phyloP scores from a whole-genome alignment of 2,797 vertebrate genomes.

The Sebastes steindachneri region DNA sequence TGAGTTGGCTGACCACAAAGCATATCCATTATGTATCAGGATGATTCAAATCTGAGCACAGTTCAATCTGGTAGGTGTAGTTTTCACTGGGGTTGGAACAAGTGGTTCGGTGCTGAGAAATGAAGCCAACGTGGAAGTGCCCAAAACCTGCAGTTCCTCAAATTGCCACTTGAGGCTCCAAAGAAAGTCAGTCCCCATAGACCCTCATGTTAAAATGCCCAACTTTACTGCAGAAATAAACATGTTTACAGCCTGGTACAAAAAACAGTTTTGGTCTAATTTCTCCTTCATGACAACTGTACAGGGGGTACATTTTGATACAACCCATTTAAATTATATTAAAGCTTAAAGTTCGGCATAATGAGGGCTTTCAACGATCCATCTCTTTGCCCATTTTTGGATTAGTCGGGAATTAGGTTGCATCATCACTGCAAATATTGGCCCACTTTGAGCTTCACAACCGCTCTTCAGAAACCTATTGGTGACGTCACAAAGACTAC shows the following conservation, averaged over 20 bases:
- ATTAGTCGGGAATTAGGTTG: background rate
- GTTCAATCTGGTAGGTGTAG: background rate
- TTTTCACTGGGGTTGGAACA: background rate
- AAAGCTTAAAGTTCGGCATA: no score
- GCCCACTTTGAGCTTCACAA: background rate
- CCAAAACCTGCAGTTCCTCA: no score
- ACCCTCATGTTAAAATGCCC: no score
- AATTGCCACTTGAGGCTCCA: no score
- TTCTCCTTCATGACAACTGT: no score
- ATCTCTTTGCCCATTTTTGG: background rate
- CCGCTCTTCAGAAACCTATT: background rate
- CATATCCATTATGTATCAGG: slow-evolving; percentile 6
- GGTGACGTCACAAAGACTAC: background rate
- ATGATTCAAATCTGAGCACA: background rate
- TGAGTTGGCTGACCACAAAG: background rate
- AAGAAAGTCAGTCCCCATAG: no score
- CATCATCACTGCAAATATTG: background rate
- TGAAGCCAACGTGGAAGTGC: no score
- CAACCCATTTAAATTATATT: no score
- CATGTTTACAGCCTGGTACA: background rate
- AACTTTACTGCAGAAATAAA: background rate
- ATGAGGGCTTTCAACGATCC: no score
- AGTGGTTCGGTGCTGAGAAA: no score
- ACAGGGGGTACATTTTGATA: no score
- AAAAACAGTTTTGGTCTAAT: no score